Evolutionary conservation across 2,888 invertebrate genomes (phyloP), one percentile per base, ranked within the genome.

Genomic region (Prostheceraeus crozeri): DNA sequence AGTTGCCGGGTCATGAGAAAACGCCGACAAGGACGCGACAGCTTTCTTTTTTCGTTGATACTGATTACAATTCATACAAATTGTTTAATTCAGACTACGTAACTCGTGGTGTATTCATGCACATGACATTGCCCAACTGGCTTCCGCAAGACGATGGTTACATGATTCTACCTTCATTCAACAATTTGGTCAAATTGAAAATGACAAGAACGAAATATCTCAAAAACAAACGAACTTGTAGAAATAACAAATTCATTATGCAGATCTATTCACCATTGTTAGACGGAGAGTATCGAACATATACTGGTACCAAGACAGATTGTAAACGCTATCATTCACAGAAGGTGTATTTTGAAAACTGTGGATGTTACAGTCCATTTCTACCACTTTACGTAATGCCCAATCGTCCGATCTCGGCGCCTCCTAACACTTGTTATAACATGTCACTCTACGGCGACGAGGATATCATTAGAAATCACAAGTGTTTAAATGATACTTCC

Each of bases 361-460:
- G 57, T 16, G 21, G 46, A 19, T 57, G 57, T 28, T 57, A 57
- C 57, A 57, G 25, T 48, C 46, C 57, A 6, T 57, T 57, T 48
- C 19, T 57, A n/a, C 57, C 57, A 14, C n/a, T 57, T 14, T 48
- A 21, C 40, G 46, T 46, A 28, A 57, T n/a, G n/a, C n/a, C n/a
- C n/a, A n/a, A n/a, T n/a, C n/a, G n/a, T n/a, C n/a, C 16, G 14
- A 2, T 4, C 16, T 28, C 14, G 11, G 46, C 27, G 21, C 40
- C 40, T 3, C 52, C 46, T 3, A 19, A 48, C n/a, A 23, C 46
- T 27, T 57, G 57, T 35, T 40, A 46, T 28, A 57, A 57, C 27
- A 16, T 40, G 4, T 56, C 57, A 11, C 2, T 57, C 23, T 57
- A 28, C 40, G 28, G 19, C 10, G 57, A 56, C n/a, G n/a, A 2